These are phyloP conservation scores for Drosophila diplacantha DNA, from an alignment of 2,888 invertebrate species.

Conservation along the genomic window DNA sequence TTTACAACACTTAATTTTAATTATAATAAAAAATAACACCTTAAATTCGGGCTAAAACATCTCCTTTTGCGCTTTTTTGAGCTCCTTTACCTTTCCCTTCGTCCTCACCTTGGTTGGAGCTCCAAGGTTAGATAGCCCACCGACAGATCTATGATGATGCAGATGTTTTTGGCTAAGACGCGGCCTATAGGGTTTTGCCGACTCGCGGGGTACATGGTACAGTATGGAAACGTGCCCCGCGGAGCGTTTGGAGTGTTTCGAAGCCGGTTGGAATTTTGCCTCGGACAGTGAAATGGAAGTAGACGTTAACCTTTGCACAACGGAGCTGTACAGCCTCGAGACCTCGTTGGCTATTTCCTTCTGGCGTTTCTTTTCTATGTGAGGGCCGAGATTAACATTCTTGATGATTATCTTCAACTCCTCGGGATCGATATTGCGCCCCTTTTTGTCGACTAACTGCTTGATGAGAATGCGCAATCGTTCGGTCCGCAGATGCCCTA, in stretches of 20 bases:
- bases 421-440: not conserved
- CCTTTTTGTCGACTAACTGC: not conserved
- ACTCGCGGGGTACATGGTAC: not conserved
- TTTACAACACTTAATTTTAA: not conserved
- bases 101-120: not conserved
- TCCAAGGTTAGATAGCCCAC: not conserved
- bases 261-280: not conserved
- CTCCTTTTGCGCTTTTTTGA: not conserved
- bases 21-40: not conserved
- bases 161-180: not conserved
- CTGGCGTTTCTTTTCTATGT: accelerated
- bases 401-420: not conserved
- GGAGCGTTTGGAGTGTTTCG: not conserved
- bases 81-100: not conserved
- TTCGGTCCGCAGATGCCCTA: not conserved
- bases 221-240: not conserved
- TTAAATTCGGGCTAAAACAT: not conserved
- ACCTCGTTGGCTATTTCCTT: not conserved
- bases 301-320: not conserved
- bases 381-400: not conserved
- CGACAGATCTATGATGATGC: not conserved
- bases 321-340: not conserved
- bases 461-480: not conserved
- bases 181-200: not conserved
- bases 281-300: not conserved